Base-by-base conservation (phyloP, 2,888 invertebrate species). In the Apamea anceps region DNA sequence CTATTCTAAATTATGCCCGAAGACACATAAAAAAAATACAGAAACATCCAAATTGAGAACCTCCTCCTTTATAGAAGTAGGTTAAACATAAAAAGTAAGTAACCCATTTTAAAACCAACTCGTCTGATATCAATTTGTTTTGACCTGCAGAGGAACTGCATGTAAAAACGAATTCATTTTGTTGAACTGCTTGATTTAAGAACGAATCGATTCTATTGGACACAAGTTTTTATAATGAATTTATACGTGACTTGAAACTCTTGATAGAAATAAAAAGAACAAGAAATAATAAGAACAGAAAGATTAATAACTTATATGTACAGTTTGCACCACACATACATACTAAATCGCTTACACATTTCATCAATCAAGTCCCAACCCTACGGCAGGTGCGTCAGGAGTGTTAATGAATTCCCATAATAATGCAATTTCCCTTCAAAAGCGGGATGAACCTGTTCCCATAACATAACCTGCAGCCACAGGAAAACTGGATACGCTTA, bases 361-460 rank as follows among this genome's bases (percentile, higher is more conserved):
- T 77, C 66, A 80, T 25, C 76, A 68, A 72, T 25, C 2, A n/a
- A n/a, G 15, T 70, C 65, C 15, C 75, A 45, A 42, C 73, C 75
- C 80, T 79, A 84, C 10, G 25, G n/a, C 21, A 2, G 13, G 12
- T 75, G 54, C 68, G 57, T 79, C 77, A 79, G 10, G 18, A 62
- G 54, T 6, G 13, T 21, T 63, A 37, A 54, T 76, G 10, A 82
- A 75, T 79, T 70, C 71, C 68, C n/a, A 8, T 28, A 45, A 12
- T 71, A 71, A 71, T n/a, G 8, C 13, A 13, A 48, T 78, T 82
- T 79, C 66, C 66, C 75, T 81, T 42, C n/a, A 42, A 28, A 77
- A 54, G 67, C 72, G 76, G 66, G 81, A 13, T 62, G n/a, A 68
- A 80, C 70, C 73, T 48, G 73, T 75, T 75, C 62, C 15, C 21